These are phyloP conservation scores for Euzetes globulus DNA, from an alignment of 2,888 invertebrate genomes.

Conservation along the genomic window DNA sequence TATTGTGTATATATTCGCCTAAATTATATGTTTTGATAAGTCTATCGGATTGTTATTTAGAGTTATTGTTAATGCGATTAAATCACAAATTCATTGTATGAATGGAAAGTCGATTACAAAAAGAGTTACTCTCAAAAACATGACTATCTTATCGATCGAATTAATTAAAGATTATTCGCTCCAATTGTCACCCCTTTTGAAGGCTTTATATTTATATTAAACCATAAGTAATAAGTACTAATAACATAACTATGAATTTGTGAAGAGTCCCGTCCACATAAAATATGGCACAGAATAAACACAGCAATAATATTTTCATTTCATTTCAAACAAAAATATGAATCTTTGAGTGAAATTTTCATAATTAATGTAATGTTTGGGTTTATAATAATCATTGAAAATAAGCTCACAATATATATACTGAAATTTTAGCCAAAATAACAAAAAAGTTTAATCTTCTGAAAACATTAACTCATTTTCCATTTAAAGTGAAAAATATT, in stretches of 20 bases:
- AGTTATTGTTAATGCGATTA: not conserved
- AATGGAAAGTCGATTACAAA: not conserved
- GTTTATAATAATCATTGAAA: not conserved
- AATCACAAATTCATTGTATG: not conserved
- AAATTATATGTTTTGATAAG: not conserved
- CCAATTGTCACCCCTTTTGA: not conserved
- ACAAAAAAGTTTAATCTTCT: not conserved
- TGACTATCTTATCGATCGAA: not conserved
- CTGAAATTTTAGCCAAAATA: not conserved
- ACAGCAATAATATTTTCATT: not conserved
- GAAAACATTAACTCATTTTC: not conserved
- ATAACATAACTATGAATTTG: not conserved
- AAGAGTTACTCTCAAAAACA: not conserved
- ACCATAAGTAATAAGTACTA: not conserved
- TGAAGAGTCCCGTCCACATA: not conserved
- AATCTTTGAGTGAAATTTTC: not conserved
- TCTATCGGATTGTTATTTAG: not conserved
- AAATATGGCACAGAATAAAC: not conserved
- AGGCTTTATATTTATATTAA: not conserved
- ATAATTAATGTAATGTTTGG: not conserved
- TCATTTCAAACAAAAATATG: not conserved
- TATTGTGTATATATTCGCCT: too few relatives aligned
- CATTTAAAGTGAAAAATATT: not conserved
- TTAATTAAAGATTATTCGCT: constrained; percentile 17
- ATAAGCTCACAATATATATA: not conserved